Conservation (phyloP, 2,888 invertebrate species). For the Dugesia japonica region DNA sequence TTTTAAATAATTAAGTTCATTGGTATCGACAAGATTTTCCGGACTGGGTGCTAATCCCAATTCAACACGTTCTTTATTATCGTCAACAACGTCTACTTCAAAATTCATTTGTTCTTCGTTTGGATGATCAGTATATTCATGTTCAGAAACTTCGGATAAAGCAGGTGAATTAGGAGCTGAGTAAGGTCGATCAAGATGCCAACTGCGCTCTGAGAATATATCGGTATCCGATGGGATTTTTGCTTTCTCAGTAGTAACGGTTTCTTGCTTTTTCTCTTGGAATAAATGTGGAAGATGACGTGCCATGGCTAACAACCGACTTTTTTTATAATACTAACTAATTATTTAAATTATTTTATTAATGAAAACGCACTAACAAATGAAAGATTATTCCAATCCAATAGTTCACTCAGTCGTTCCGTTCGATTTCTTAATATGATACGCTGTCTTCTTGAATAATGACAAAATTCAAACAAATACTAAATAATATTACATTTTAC, state of each 20-base stretch:
- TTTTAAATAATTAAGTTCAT: constrained; percentile 1
- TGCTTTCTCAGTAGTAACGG: background rate
- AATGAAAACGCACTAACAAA: constrained; percentile 57
- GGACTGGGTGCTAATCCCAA: background rate
- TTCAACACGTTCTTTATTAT: background rate
- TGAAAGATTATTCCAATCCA: constrained; percentile 94
- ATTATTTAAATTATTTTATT: constrained; percentile 1
- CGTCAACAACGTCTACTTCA: background rate
- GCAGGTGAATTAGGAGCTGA: constrained; percentile 27
- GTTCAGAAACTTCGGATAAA: constrained; percentile 1
- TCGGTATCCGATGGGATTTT: background rate
- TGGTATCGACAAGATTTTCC: background rate
- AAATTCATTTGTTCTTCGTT: background rate
- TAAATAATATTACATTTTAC: constrained; percentile 37
- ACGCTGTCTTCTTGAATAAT: constrained; percentile 73
- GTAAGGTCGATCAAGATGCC: constrained; percentile 15
- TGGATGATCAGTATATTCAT: background rate
- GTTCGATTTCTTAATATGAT: constrained; percentile 95
- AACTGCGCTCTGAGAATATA: background rate
- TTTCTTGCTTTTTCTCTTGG: background rate
- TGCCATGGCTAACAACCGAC: constrained; percentile 71
- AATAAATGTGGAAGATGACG: constrained; percentile 66
- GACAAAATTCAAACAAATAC: constrained; percentile 79
- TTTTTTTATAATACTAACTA: constrained; percentile 76
- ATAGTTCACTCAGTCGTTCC: constrained; percentile 78